phyloP scores from a whole-genome alignment of 2,113 vertebrate genomes.

The Rhineura floridana region DNA sequence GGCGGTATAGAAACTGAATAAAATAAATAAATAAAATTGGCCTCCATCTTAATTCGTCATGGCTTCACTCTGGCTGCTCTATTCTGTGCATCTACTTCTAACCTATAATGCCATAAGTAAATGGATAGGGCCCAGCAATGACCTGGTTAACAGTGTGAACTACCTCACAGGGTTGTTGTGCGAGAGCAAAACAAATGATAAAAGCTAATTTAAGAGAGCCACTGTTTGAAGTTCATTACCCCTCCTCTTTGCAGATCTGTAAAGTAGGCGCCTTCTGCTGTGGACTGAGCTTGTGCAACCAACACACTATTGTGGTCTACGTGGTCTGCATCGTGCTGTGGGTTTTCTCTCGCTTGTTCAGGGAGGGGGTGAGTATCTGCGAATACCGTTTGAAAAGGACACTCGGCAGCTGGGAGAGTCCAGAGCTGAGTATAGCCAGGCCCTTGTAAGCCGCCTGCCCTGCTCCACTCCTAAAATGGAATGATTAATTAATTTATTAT shows the following conservation, averaged over 20 bases:
- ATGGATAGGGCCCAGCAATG: too few species aligned
- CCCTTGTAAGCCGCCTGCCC: too few species aligned
- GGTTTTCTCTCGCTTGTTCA: conserved; percentile 83
- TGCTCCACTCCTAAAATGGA: too few species aligned
- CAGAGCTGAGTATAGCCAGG: not conserved
- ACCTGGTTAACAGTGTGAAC: too few species aligned
- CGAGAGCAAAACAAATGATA: not conserved
- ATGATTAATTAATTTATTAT: too few species aligned
- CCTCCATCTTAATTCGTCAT: too few species aligned
- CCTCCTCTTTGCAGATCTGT: conserved; percentile 79
- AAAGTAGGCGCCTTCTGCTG: conserved; percentile 90
- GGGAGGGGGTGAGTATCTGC: conserved; percentile 74
- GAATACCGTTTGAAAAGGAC: not conserved
- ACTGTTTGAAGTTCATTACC: not conserved
- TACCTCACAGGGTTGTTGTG: too few species aligned
- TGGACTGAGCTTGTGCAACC: conserved; percentile 94
- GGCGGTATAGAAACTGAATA: too few species aligned
- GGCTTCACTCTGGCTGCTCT: too few species aligned
- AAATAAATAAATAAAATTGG: too few species aligned
- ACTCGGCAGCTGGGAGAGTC: not conserved
- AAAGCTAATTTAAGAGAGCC: not conserved
- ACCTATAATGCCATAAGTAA: too few species aligned
- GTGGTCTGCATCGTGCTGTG: conserved; percentile 84
- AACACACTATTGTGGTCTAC: conserved; percentile 92
- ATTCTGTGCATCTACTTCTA: too few species aligned